Evolutionary conservation across 2,113 vertebrate species (phyloP).

Genomic region (Pterocles burchelli): DNA sequence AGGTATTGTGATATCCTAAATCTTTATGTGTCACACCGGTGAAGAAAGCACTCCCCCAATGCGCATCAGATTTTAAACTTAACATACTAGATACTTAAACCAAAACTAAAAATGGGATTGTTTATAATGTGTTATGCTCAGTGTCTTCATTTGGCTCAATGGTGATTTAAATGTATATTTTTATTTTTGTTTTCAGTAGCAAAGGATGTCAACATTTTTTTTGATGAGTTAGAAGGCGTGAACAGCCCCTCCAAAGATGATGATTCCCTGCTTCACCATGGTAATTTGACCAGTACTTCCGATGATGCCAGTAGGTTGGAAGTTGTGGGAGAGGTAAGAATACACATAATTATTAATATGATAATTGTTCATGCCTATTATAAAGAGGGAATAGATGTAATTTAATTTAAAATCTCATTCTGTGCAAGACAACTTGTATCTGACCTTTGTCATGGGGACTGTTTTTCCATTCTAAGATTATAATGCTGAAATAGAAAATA

Average conservation of each 20-base stretch:
- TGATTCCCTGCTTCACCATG: slow-evolving; percentile 86
- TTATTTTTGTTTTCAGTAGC: slow-evolving; percentile 75
- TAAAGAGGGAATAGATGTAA: background rate
- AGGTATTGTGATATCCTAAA: background rate
- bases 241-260: slow-evolving; percentile 89
- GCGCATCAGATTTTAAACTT: background rate
- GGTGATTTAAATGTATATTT: background rate
- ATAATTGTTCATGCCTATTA: background rate
- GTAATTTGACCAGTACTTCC: slow-evolving; percentile 85
- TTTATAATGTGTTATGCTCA: background rate
- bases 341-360: background rate
- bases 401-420: background rate
- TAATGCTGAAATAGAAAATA: background rate
- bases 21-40: background rate
- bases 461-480: background rate
- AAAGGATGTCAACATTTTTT: slow-evolving; percentile 88
- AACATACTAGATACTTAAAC: background rate
- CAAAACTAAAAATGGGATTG: background rate
- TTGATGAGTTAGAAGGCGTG: slow-evolving; percentile 82
- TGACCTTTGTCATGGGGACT: background rate
- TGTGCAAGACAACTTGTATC: background rate
- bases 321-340: slow-evolving; percentile 82
- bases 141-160: background rate
- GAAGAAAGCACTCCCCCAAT: background rate
- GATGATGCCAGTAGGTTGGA: slow-evolving; percentile 85